Evolutionary conservation across 2,888 invertebrate genomes (phyloP).

Genomic region (Lydus trimaculatus): DNA sequence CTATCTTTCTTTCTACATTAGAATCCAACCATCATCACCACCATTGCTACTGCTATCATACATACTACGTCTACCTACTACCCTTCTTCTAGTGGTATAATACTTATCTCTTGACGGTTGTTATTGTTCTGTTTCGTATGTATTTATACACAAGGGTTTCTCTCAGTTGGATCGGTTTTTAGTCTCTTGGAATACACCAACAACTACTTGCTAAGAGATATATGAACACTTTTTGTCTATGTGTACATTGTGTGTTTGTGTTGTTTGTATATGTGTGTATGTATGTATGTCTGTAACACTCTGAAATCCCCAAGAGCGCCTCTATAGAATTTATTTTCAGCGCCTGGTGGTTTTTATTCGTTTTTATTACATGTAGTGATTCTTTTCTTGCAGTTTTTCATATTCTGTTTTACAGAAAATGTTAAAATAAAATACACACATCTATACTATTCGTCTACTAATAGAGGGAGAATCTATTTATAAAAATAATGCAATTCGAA

Average conservation of each 20-base stretch:
- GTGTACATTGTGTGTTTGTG: background rate
- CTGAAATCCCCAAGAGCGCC: conserved; percentile 5
- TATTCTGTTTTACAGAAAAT: background rate
- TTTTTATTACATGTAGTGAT: background rate
- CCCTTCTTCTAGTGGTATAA: conserved; percentile 16
- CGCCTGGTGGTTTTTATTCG: conserved; percentile 6
- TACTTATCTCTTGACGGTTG: conserved; percentile 37
- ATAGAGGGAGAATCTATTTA: background rate
- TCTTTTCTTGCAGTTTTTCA: background rate
- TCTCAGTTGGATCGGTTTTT: conserved; percentile 46
- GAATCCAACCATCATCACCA: background rate
- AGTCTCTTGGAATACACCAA: conserved; percentile 44
- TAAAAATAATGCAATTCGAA: background rate
- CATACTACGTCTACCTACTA: conserved; percentile 11
- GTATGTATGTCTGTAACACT: background rate
- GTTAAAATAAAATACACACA: background rate
- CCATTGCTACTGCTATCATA: background rate
- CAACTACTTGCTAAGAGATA: conserved; percentile 48
- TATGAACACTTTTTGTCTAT: conserved; percentile 50
- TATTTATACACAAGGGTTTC: conserved; percentile 50
- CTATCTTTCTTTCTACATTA: background rate
- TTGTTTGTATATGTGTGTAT: background rate
- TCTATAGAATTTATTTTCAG: conserved; percentile 1
- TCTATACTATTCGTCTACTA: too few relatives aligned
- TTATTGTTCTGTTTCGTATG: conserved; percentile 53